Conservation (phyloP, 2,888 invertebrate species). For the Synergus umbraculus region DNA sequence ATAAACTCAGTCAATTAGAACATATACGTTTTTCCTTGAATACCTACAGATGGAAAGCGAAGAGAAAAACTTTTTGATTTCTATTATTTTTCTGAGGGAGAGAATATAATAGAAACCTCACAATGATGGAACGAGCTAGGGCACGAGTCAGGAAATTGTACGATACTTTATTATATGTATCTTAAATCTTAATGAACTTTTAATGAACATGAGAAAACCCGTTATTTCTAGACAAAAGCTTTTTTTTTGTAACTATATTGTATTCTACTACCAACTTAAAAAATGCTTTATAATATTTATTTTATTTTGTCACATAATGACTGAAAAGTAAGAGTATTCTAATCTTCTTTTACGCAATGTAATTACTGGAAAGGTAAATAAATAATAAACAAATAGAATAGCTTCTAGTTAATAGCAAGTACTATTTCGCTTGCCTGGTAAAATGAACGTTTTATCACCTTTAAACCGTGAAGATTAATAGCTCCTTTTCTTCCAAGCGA, state of each 20-base stretch:
- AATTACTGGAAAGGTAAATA: not conserved
- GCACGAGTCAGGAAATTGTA: not conserved
- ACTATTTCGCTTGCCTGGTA: slow-evolving; percentile 14
- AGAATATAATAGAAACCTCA: slow-evolving; percentile 24
- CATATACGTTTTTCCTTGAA: not conserved
- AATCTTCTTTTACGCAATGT: not conserved
- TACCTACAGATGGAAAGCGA: slow-evolving; percentile 27
- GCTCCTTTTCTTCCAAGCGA: slow-evolving; percentile 21
- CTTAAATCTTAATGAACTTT: slow-evolving; percentile 24
- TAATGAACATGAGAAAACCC: slow-evolving; percentile 9
- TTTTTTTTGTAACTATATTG: not conserved
- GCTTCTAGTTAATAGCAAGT: not conserved
- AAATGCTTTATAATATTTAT: too few species aligned
- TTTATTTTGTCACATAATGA: not conserved
- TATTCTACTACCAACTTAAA: too few species aligned
- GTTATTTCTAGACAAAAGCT: not conserved
- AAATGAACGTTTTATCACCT: slow-evolving; percentile 37
- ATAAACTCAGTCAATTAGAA: slow-evolving; percentile 22
- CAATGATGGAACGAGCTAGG: slow-evolving; percentile 13
- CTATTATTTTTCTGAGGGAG: slow-evolving; percentile 13
- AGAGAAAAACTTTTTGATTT: slow-evolving; percentile 15
- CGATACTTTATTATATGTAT: not conserved
- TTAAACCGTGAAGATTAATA: slow-evolving; percentile 40
- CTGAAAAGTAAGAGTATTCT: not conserved
- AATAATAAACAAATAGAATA: slow-evolving; percentile 20